phyloP scores from a whole-genome alignment of 1,140 invertebrate genomes.

The Cherax quadricarinatus region DNA sequence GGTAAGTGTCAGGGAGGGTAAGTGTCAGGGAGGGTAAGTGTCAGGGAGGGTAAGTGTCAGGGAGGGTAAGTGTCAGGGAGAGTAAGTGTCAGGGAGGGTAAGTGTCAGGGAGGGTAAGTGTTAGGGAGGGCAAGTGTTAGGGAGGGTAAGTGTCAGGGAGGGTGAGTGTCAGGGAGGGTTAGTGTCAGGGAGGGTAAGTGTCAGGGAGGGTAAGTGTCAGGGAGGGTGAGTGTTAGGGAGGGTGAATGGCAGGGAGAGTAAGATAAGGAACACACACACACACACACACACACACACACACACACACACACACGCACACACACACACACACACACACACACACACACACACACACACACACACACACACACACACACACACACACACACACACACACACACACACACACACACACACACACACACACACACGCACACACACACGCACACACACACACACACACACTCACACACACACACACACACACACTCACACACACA shows the following conservation, averaged over 20 bases:
- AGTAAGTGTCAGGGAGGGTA: too few relatives aligned
- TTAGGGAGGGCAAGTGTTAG: too few relatives aligned
- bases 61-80: not conserved
- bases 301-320: conserved; percentile 6
- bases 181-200: not conserved
- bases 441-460: conserved; percentile 15
- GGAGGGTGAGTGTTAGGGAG: too few relatives aligned
- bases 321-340: conserved; percentile 23
- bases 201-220: too few relatives aligned
- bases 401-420: conserved; percentile 40
- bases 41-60: not conserved
- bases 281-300: conserved; percentile 3
- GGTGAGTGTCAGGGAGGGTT: not conserved
- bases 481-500: not conserved
- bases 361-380: conserved; percentile 30
- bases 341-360: conserved; percentile 21
- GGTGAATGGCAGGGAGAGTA: too few relatives aligned
- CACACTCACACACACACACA: conserved; percentile 4
- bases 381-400: conserved; percentile 31
- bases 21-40: too few relatives aligned
- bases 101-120: too few relatives aligned
- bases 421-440: conserved; percentile 39
- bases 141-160: too few relatives aligned
- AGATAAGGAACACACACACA: too few relatives aligned
- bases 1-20: too few relatives aligned